phyloP scores from a whole-genome alignment of 2,888 invertebrate species.

The Hyles lineata region DNA sequence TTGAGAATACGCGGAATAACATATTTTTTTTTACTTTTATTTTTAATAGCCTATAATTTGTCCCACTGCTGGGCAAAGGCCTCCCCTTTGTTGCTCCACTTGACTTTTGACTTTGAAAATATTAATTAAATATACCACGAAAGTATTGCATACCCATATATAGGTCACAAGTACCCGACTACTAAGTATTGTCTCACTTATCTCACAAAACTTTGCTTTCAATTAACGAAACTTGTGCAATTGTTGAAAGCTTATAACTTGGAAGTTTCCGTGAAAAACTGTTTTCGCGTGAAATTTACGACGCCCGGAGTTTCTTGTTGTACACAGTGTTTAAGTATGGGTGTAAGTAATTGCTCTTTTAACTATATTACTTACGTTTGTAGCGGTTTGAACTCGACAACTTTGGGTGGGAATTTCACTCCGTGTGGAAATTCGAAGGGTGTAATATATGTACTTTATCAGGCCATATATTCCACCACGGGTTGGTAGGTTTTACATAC shows the following conservation, averaged over 20 bases:
- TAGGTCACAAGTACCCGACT: background rate
- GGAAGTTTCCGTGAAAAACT: conserved; percentile 21
- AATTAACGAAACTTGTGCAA: conserved; percentile 20
- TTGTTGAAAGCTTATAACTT: conserved; percentile 20
- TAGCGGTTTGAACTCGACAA: background rate
- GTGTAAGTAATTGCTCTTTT: conserved; percentile 27
- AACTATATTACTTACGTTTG: conserved; percentile 7
- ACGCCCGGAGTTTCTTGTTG: conserved; percentile 4
- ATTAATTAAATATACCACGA: no score
- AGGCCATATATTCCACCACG: no score
- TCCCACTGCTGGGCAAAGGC: no score
- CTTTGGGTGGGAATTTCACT: background rate
- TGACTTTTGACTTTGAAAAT: no score
- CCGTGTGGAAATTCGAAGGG: no score
- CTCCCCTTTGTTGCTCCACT: no score
- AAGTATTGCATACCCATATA: no score
- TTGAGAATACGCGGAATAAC: no score
- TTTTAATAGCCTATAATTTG: no score
- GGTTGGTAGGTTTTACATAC: no score
- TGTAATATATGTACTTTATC: no score
- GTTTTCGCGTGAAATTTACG: conserved; percentile 14
- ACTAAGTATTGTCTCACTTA: background rate
- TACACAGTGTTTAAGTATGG: conserved; percentile 27
- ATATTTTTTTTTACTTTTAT: no score
- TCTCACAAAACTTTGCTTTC: conserved; percentile 18